These are phyloP conservation scores for Lanius collurio DNA, from an alignment of 2,113 vertebrate genomes.

Conservation along the genomic window DNA sequence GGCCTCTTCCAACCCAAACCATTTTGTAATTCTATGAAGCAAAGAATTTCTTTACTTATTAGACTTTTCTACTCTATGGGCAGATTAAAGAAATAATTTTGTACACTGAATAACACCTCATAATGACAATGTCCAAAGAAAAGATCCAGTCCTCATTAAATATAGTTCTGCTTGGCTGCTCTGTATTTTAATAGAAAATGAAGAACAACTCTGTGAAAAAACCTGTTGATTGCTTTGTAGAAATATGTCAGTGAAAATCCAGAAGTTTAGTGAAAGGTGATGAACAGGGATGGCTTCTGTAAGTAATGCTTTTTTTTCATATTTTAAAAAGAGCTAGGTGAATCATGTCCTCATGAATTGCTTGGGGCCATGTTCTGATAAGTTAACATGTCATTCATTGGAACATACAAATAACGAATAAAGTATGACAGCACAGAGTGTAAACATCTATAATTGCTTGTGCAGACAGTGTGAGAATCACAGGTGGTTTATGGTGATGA, in stretches of 20 bases:
- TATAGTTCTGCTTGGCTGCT: conserved; percentile 47
- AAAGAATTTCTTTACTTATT: background rate
- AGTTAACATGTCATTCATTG: conserved; percentile 12
- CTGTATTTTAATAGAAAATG: conserved; percentile 55
- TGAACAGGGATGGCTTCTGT: conserved; percentile 7
- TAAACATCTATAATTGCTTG: conserved; percentile 19
- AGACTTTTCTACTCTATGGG: background rate
- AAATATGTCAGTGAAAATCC: conserved; percentile 15
- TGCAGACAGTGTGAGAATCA: background rate
- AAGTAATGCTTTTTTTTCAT: background rate
- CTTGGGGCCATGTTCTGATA: conserved; percentile 26
- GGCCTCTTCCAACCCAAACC: background rate
- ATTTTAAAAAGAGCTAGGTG: conserved; percentile 16
- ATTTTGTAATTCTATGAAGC: background rate
- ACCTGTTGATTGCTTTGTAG: conserved; percentile 32
- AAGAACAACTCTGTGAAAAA: conserved; percentile 38
- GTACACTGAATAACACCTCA: conserved; percentile 4
- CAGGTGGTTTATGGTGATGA: background rate
- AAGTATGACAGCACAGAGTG: background rate
- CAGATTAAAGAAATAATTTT: conserved; percentile 25
- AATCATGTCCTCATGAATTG: conserved; percentile 5
- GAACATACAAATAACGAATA: background rate
- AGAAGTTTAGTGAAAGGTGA: conserved; percentile 27
- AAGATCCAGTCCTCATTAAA: conserved; percentile 60
- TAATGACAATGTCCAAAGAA: conserved; percentile 51